Conservation (phyloP, 2,888 invertebrate species). For the Harmothoe impar region DNA sequence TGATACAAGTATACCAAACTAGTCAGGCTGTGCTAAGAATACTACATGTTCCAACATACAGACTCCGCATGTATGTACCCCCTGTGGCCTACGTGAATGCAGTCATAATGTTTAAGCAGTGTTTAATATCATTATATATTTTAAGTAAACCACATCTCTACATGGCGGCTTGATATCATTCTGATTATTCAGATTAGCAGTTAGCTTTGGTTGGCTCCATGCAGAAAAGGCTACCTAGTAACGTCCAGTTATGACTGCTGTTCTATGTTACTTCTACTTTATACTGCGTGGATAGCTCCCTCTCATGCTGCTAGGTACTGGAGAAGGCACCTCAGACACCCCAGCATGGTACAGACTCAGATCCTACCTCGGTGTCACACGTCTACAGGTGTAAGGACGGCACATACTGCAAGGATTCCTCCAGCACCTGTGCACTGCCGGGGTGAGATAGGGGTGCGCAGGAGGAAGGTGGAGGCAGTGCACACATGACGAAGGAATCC, state of each 20-base stretch:
- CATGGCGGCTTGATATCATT: background rate
- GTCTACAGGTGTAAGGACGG: background rate
- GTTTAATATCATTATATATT: too few relatives aligned
- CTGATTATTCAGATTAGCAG: conserved; percentile 1
- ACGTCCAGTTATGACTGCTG: background rate
- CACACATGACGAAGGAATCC: background rate
- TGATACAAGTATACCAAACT: too few relatives aligned
- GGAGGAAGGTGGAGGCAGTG: background rate
- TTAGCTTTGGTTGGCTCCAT: background rate
- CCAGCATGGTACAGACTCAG: background rate
- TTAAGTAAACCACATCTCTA: background rate
- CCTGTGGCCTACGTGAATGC: conserved; percentile 56
- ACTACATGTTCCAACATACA: too few relatives aligned
- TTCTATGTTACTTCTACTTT: background rate
- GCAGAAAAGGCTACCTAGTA: background rate
- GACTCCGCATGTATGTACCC: background rate
- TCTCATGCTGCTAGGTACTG: background rate
- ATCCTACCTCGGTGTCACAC: background rate
- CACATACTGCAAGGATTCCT: background rate
- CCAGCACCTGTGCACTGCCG: background rate
- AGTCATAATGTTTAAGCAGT: conserved; percentile 9
- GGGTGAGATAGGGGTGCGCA: background rate
- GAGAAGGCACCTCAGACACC: background rate
- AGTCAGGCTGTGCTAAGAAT: too few relatives aligned
- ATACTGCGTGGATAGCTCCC: background rate